These are phyloP conservation scores for Sebastes minor DNA, from an alignment of 2,797 vertebrate genomes.

Conservation along the genomic window DNA sequence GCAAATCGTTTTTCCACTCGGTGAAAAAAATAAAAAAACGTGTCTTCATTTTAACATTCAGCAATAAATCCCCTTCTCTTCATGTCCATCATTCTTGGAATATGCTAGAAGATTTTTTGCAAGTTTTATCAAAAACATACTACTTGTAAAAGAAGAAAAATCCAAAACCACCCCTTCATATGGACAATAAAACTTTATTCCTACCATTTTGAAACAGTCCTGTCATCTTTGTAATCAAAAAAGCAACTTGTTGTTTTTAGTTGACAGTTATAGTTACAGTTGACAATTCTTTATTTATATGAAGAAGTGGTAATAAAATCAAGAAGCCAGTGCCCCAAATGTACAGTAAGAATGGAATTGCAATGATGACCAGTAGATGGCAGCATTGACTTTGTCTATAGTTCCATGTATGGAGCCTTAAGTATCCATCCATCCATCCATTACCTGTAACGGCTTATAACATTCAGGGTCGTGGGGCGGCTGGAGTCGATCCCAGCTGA, in stretches of 20 bases:
- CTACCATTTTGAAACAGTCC: constrained; percentile 83
- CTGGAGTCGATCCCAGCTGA: too few species aligned
- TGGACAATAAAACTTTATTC: constrained; percentile 89
- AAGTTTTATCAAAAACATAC: constrained; percentile 90
- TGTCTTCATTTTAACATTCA: constrained; percentile 96
- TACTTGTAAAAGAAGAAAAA: constrained; percentile 89
- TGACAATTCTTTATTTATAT: not conserved
- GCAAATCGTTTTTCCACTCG: constrained; percentile 91
- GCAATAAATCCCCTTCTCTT: constrained; percentile 93
- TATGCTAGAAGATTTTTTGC: constrained; percentile 93
- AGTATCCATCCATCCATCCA: too few species aligned
- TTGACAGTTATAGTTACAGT: not conserved
- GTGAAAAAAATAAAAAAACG: constrained; percentile 85
- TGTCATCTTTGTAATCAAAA: constrained; percentile 65
- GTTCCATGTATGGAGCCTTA: not conserved
- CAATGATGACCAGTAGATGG: constrained; percentile 28
- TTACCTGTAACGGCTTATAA: too few species aligned
- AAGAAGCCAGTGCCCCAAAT: not conserved
- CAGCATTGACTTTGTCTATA: not conserved
- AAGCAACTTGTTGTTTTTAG: not conserved
- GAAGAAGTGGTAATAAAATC: not conserved
- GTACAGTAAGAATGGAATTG: not conserved
- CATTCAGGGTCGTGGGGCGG: too few species aligned
- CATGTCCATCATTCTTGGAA: constrained; percentile 88
- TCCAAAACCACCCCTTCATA: constrained; percentile 85